phyloP scores from a whole-genome alignment of 2,113 vertebrate species.

The Alethe diademata region DNA sequence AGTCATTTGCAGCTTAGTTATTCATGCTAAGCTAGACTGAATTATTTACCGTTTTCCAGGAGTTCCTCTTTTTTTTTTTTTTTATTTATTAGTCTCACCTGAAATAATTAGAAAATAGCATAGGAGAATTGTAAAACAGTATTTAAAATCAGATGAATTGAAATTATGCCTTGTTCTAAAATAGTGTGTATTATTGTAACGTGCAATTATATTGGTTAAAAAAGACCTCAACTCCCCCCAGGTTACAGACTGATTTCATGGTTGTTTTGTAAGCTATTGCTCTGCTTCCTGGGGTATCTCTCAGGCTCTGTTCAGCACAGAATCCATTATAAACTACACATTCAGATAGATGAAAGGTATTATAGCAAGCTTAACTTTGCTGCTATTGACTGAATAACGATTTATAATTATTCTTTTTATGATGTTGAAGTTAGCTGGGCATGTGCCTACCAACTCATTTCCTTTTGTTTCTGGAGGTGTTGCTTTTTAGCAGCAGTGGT shows the following conservation, averaged over 20 bases:
- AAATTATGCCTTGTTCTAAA: slow-evolving; percentile 13
- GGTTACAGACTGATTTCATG: slow-evolving; percentile 33
- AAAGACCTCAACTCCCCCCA: not conserved
- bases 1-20: slow-evolving; percentile 3
- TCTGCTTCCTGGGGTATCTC: slow-evolving; percentile 45
- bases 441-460: not conserved
- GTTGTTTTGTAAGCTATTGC: slow-evolving; percentile 51
- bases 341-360: slow-evolving; percentile 37
- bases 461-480: slow-evolving; percentile 1
- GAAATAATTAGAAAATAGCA: slow-evolving; percentile 56
- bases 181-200: not conserved
- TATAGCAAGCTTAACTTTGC: slow-evolving; percentile 29
- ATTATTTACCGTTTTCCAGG: slow-evolving; percentile 18
- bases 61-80: not conserved
- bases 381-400: slow-evolving; percentile 21
- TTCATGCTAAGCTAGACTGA: not conserved
- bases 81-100: not conserved
- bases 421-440: slow-evolving; percentile 2
- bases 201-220: slow-evolving; percentile 7
- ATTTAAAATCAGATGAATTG: slow-evolving; percentile 31
- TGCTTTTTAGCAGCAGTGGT: slow-evolving; percentile 1
- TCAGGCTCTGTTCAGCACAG: not conserved
- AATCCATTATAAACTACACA: slow-evolving; percentile 7
- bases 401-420: slow-evolving; percentile 38
- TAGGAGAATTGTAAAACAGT: slow-evolving; percentile 7